Evolutionary conservation across 2,113 vertebrate genomes (phyloP), one percentile per base, ranked within the genome.

Genomic region (Elachura formosa): DNA sequence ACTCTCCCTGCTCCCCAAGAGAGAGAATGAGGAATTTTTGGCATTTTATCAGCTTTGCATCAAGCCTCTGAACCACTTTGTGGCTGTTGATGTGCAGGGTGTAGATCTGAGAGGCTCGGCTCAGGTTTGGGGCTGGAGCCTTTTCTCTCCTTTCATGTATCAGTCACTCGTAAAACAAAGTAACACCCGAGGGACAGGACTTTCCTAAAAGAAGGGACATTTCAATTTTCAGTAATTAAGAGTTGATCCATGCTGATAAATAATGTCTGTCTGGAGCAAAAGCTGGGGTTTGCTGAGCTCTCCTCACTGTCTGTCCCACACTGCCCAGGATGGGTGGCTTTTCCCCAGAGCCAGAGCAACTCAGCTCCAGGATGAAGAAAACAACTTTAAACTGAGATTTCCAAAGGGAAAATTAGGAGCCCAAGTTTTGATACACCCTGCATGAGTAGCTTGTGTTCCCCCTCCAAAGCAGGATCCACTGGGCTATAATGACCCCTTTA

Each of bases 11-110:
- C 89, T 96, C 87, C 92, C 96, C 75, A 90, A n/a, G 95, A 96
- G 94, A 95, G 96, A 96, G 92, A 96, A 96, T 15, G 91, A 96
- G 97, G 97, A 97, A 97, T 97, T 97, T 97, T 97, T 97, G 97
- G 97, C 96, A 97, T 98, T 98, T 98, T 98, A 98, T 98, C 97
- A 98, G 97, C 96, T 56, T 95, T 26, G 56, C 86, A 66, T 63
- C 81, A 45, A 69, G 84, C 51, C 95, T 92, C 85, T 97, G 95
- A 98, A 97, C 84, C 90, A 93, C 97, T 98, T 75, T 76, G 89
- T 43, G 83, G 94, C 97, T 91, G 93, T 26, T 84, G 84, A 68
- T 78, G 87, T 88, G 87, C 63, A 28, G 34, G 74, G 66, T 25
- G 68, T 17, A 71, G 88, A 55, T 45, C 62, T 63, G 88, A 90